These are phyloP conservation scores for Stigmatopora nigra DNA, from an alignment of 2,113 vertebrate genomes.

Conservation along the genomic window DNA sequence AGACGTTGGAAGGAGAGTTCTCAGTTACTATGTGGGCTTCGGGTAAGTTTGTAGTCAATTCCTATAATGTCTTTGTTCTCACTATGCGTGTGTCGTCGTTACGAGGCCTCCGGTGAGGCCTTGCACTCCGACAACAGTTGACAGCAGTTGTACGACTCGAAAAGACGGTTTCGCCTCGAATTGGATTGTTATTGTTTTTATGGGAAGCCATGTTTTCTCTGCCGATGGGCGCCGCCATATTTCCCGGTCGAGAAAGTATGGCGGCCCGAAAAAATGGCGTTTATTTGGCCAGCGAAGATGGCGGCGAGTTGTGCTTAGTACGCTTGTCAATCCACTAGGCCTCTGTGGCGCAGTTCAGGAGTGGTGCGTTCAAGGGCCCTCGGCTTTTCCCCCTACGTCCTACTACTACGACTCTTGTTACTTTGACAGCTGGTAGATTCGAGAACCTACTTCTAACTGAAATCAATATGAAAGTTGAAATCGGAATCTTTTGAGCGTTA, in stretches of 20 bases:
- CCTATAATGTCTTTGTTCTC: slow-evolving; percentile 49
- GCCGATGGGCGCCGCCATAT: slow-evolving; percentile 97
- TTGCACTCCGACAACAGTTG: slow-evolving; percentile 65
- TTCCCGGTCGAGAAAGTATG: slow-evolving; percentile 88
- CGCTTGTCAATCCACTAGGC: slow-evolving; percentile 75
- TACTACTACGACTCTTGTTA: not conserved
- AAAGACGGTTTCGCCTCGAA: slow-evolving; percentile 18
- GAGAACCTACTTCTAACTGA: not conserved
- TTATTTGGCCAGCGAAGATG: slow-evolving; percentile 73
- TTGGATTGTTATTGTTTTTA: slow-evolving; percentile 90
- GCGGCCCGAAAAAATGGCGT: slow-evolving; percentile 90
- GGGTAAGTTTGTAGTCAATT: slow-evolving; percentile 76
- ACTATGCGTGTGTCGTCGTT: slow-evolving; percentile 34
- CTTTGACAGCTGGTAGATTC: not conserved
- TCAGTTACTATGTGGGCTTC: slow-evolving; percentile 98
- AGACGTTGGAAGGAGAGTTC: slow-evolving; percentile 96
- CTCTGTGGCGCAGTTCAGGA: slow-evolving; percentile 88
- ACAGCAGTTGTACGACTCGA: slow-evolving; percentile 1
- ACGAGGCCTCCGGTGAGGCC: slow-evolving; percentile 66
- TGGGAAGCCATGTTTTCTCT: slow-evolving; percentile 94
- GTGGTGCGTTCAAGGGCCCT: slow-evolving; percentile 57
- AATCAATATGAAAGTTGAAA: not conserved
- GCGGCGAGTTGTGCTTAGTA: slow-evolving; percentile 73
- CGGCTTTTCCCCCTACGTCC: not conserved
- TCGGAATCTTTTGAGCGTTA: too few species aligned